A percentile compares a stretch with the other conserved stretches of the same genome.
Evolutionary conservation across 2,888 invertebrate genomes (phyloP).

Genomic region (Idaea aversata): DNA sequence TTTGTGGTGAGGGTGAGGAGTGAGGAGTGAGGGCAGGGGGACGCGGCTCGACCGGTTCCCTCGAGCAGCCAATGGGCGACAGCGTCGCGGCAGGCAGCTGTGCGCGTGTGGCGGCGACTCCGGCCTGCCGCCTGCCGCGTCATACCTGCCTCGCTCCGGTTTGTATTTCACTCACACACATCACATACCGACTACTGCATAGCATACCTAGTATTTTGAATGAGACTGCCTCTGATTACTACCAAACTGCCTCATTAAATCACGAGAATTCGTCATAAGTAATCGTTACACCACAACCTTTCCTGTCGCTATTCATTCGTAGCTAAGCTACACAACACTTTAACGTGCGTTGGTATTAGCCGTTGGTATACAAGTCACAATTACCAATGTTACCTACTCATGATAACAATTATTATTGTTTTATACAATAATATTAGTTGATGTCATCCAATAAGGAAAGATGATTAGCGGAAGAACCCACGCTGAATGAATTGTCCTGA

Average conservation of each 20-base stretch:
- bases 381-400: slow-evolving; percentile 22
- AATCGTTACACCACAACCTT: slow-evolving; percentile 21
- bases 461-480: slow-evolving; percentile 19
- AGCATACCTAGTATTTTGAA: slow-evolving; percentile 51
- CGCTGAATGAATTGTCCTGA: slow-evolving; percentile 14
- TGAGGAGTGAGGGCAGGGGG: slow-evolving; percentile 42
- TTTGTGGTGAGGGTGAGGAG: slow-evolving; percentile 52
- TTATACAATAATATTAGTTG: slow-evolving; percentile 30
- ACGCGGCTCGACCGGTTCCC: slow-evolving; percentile 66
- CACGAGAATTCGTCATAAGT: slow-evolving; percentile 36
- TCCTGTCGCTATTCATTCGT: slow-evolving; percentile 5
- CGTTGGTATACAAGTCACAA: slow-evolving; percentile 21
- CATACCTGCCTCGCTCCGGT: slow-evolving; percentile 60
- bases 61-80: slow-evolving; percentile 62
- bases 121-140: slow-evolving; percentile 53
- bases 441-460: slow-evolving; percentile 37
- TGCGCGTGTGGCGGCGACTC: slow-evolving; percentile 51
- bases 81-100: slow-evolving; percentile 71
- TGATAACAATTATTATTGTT: slow-evolving; percentile 21
- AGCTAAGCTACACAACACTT: background rate
- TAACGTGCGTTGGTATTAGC: slow-evolving; percentile 35
- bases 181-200: slow-evolving; percentile 57
- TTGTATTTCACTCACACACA: slow-evolving; percentile 60
- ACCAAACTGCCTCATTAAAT: slow-evolving; percentile 50
- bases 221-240: slow-evolving; percentile 58